Base-by-base conservation (phyloP, 2,888 invertebrate genomes). In the Empis stercorea region DNA sequence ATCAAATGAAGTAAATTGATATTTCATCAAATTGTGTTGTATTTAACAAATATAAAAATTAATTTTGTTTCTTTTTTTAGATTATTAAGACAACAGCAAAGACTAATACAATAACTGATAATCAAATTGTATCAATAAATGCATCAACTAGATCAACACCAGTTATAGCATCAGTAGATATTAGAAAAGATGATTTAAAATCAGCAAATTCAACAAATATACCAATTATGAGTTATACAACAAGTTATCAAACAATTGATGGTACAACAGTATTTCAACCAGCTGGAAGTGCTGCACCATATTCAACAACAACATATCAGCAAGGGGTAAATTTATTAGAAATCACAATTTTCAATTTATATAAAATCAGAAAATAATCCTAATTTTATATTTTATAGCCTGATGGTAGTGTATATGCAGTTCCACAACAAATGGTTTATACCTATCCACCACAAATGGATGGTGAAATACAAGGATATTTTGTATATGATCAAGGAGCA, bases 391-490 rank as follows among this genome's bases (percentile, higher is more conserved):
- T 41, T 30, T 52, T 52, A 34, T 48, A 69, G 70, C 64, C 63
- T 56, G 69, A 70, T 58, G 69, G 69, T 55, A 69, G 63, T 55
- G 62, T 69, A 52, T 70, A 69, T 56, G 68, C 70, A 27, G 62
- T 70, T 51, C 68, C 68, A 14, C 68, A 68, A 54, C 62, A 64
- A 57, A 69, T 69, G 70, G 62, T 70, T 40, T 70, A 69, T 49
- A 58, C 63, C 45, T 64, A 68, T 55, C 66, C 67, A 53, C 65
- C 64, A 27, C 63, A 60, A 55, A 61, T 61, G 50, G 68, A 68
- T 37, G 60, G 63, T 36, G 69, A 69, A 50, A 58, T 68, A 50
- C 61, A 65, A 47, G 66, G 68, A 46, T 68, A 66, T 57, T 68
- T 67, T 53, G 62, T 70, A 45, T 69, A 63, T 51, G 68, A 69